These are phyloP conservation scores for Pluvialis apricaria DNA, from an alignment of 2,113 vertebrate species.

Conservation along the genomic window DNA sequence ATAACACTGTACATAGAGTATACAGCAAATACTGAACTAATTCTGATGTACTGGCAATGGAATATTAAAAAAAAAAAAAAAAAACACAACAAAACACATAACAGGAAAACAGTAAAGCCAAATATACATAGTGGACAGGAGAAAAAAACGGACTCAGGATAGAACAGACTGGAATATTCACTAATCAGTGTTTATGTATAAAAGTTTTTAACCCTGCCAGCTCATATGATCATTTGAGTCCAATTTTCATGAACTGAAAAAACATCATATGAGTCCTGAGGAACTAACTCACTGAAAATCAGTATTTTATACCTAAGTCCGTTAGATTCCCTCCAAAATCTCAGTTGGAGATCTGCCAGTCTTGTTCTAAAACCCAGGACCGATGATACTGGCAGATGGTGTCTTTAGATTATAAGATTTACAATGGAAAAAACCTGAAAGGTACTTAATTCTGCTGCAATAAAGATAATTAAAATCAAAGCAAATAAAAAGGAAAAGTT, in stretches of 20 bases:
- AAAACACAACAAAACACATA: rapidly evolving
- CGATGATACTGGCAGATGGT: not conserved
- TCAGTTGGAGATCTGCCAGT: not conserved
- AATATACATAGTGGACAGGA: not conserved
- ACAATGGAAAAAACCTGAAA: not conserved
- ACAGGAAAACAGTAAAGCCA: not conserved
- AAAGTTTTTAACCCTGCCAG: not conserved
- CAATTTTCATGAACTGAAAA: not conserved
- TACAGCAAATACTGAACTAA: not conserved
- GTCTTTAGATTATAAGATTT: not conserved
- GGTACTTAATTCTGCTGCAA: not conserved
- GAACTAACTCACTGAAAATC: not conserved
- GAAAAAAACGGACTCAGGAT: not conserved
- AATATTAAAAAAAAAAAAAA: not conserved
- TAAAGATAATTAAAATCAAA: not conserved
- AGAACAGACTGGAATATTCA: not conserved
- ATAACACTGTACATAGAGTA: not conserved
- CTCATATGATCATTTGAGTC: not conserved
- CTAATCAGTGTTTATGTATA: not conserved
- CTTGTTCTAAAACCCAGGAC: not conserved
- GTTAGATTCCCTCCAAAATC: not conserved
- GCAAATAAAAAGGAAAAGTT: not conserved
- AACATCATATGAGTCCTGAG: rapidly evolving
- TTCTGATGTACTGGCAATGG: rapidly evolving
- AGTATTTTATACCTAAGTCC: not conserved